Conservation (phyloP, 1,140 invertebrate genomes). For the Eumaeus atala region DNA sequence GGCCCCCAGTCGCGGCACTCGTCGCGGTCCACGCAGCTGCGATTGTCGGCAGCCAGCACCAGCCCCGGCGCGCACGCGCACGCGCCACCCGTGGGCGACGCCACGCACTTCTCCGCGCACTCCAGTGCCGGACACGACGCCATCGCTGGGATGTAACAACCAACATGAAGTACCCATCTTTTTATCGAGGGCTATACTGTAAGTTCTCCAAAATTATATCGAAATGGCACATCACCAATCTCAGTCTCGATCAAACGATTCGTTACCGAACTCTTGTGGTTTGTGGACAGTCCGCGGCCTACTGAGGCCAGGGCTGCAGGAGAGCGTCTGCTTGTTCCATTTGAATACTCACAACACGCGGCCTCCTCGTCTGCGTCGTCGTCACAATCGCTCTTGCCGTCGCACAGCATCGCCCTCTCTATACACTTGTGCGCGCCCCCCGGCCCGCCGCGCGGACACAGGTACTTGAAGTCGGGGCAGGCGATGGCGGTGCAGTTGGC, state of each 20-base stretch:
- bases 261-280: too few relatives aligned
- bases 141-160: conserved; percentile 75
- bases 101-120: conserved; percentile 93
- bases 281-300: too few relatives aligned
- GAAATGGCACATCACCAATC: too few relatives aligned
- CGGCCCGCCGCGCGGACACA: conserved; percentile 87
- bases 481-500: conserved; percentile 90
- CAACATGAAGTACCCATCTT: too few relatives aligned
- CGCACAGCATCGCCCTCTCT: conserved; percentile 89
- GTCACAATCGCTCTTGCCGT: conserved; percentile 90
- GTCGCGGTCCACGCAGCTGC: conserved; percentile 91
- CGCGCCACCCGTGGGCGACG: conserved; percentile 90
- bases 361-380: conserved; percentile 92
- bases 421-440: conserved; percentile 91
- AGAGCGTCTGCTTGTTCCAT: too few relatives aligned
- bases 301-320: too few relatives aligned
- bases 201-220: too few relatives aligned
- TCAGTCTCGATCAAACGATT: too few relatives aligned
- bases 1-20: conserved; percentile 96
- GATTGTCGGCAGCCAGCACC: conserved; percentile 84
- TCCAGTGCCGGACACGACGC: conserved; percentile 84
- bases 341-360: conserved; percentile 85
- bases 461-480: conserved; percentile 94
- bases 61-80: conserved; percentile 91
- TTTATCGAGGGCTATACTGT: too few relatives aligned